phyloP scores from a whole-genome alignment of 2,113 vertebrate species.

The Microtus ochrogaster region DNA sequence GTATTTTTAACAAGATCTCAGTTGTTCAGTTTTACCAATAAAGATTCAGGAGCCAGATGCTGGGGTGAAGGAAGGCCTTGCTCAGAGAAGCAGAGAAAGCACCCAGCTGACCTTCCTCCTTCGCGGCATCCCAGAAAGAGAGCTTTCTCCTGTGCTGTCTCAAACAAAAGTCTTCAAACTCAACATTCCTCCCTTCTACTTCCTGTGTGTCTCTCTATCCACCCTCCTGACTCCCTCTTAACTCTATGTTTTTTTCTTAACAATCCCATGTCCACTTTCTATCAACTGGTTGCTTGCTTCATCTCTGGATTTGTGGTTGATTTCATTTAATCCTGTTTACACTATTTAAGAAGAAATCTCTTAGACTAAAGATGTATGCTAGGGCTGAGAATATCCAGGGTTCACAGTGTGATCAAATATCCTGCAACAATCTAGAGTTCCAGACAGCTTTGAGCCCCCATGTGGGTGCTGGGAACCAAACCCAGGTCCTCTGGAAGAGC shows the following conservation, averaged over 20 bases:
- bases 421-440: not conserved
- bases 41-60: not conserved
- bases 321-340: not conserved
- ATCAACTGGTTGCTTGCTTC: not conserved
- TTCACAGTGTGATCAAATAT: not conserved
- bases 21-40: not conserved
- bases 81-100: not conserved
- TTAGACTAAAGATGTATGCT: not conserved
- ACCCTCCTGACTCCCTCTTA: not conserved
- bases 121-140: not conserved
- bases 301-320: not conserved
- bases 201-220: not conserved
- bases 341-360: not conserved
- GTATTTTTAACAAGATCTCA: not conserved
- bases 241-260: not conserved
- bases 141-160: not conserved
- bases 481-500: not conserved
- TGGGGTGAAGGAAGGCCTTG: not conserved
- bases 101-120: not conserved
- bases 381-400: not conserved
- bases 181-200: not conserved
- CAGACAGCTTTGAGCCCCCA: no score
- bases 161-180: not conserved
- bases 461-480: not conserved
- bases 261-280: not conserved